Conservation (phyloP, 37 sponge, comb jelly and placozoan genomes). For the Hormiphora californensis region DNA sequence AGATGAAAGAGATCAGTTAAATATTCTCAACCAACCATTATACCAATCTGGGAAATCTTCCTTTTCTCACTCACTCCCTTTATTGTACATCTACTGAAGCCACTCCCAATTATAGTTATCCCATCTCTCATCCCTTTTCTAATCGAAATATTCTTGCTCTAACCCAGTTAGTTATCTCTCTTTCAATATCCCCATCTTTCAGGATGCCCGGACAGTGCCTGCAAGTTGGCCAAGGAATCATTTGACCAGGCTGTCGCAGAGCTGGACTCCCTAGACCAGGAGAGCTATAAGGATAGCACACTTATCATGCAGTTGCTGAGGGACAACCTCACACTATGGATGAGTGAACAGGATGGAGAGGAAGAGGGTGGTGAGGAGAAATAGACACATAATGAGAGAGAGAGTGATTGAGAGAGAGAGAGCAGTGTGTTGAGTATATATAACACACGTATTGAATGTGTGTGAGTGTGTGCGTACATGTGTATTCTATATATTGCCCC, state of each 20-base stretch:
- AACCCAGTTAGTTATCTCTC: too few species aligned
- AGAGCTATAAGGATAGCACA: conserved; percentile 55
- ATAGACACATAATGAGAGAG: background rate
- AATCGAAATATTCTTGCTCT: too few species aligned
- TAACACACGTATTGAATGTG: background rate
- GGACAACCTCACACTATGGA: conserved; percentile 58
- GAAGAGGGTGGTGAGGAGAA: background rate
- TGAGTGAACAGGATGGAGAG: conserved; percentile 43
- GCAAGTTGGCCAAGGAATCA: conserved; percentile 39
- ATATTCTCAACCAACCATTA: too few species aligned
- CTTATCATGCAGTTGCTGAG: conserved; percentile 54
- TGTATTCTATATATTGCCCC: too few species aligned
- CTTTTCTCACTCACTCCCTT: too few species aligned
- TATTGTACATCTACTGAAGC: too few species aligned
- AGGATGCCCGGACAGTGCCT: conserved; percentile 35
- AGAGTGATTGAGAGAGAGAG: background rate
- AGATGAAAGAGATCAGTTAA: too few species aligned
- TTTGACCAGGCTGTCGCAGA: conserved; percentile 53
- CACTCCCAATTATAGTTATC: too few species aligned
- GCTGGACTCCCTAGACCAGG: conserved; percentile 46
- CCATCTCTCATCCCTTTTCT: too few species aligned
- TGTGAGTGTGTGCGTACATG: background rate
- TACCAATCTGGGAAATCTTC: too few species aligned
- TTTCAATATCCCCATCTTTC: too few species aligned
- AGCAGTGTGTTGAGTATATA: background rate